Percentiles rank a stretch among this genome's conserved stretches.
These are phyloP conservation scores for Lucilia sericata DNA, from an alignment of 1,140 invertebrate genomes.

Conservation along the genomic window DNA sequence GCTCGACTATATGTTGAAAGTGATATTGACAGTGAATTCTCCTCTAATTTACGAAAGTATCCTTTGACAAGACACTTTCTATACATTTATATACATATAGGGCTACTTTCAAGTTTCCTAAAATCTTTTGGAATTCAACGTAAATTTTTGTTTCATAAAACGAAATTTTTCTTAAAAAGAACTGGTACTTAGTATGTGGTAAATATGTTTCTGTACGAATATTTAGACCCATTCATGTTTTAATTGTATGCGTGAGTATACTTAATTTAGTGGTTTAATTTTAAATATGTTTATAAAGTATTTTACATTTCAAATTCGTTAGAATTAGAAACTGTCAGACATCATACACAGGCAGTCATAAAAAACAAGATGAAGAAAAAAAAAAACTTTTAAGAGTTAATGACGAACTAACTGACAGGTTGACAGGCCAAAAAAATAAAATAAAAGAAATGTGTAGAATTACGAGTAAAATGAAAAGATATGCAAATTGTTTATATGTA, in stretches of 20 bases:
- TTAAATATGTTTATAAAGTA: slow-evolving; percentile 11
- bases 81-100: too few relatives aligned
- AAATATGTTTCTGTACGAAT: neutral
- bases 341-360: neutral
- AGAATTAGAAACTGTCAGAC: slow-evolving; percentile 20
- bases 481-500: slow-evolving; percentile 27
- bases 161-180: too few relatives aligned
- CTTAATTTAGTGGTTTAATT: slow-evolving; percentile 29
- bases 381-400: slow-evolving; percentile 32
- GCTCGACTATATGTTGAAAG: too few relatives aligned
- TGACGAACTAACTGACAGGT: slow-evolving; percentile 38
- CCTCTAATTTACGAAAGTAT: too few relatives aligned
- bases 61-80: too few relatives aligned
- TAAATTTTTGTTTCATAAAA: too few relatives aligned
- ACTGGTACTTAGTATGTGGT: too few relatives aligned
- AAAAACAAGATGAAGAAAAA: neutral
- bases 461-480: slow-evolving; percentile 17
- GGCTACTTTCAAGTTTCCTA: too few relatives aligned
- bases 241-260: slow-evolving; percentile 37
- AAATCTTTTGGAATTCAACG: too few relatives aligned
- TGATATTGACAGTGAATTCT: too few relatives aligned
- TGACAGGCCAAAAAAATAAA: slow-evolving; percentile 32
- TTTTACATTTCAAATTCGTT: slow-evolving; percentile 6
- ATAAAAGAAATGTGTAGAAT: neutral
- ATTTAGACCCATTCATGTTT: neutral